phyloP scores from a whole-genome alignment of 2,113 vertebrate species.

The Salvator merianae region DNA sequence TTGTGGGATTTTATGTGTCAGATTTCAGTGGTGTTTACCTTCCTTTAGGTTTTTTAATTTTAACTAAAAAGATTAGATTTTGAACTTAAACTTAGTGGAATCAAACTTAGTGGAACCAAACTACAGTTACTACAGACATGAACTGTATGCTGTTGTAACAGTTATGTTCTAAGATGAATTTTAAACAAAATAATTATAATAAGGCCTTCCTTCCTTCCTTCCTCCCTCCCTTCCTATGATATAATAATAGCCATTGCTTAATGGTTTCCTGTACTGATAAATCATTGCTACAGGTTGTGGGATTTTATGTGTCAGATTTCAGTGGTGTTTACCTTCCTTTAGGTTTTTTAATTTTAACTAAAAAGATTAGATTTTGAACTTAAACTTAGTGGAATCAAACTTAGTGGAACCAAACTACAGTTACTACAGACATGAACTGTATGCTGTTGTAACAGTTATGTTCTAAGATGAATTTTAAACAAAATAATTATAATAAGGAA shows the following conservation, averaged over 20 bases:
- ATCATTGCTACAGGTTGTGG: not conserved
- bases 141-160: not conserved
- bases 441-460: not conserved
- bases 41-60: not conserved
- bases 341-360: not conserved
- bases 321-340: not conserved
- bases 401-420: no score
- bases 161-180: not conserved
- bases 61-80: not conserved
- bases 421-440: not conserved
- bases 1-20: not conserved
- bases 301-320: not conserved
- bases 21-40: not conserved
- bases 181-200: not conserved
- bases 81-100: not conserved
- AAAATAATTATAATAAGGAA: not conserved
- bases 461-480: not conserved
- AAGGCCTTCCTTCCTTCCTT: no score
- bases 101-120: not conserved
- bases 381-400: not conserved
- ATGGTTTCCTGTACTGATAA: not conserved
- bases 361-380: not conserved
- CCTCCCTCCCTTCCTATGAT: no score
- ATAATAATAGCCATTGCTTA: not conserved
- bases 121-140: no score